Evolutionary conservation across 2,113 vertebrate species (phyloP).

Genomic region (Macaca nemestrina): DNA sequence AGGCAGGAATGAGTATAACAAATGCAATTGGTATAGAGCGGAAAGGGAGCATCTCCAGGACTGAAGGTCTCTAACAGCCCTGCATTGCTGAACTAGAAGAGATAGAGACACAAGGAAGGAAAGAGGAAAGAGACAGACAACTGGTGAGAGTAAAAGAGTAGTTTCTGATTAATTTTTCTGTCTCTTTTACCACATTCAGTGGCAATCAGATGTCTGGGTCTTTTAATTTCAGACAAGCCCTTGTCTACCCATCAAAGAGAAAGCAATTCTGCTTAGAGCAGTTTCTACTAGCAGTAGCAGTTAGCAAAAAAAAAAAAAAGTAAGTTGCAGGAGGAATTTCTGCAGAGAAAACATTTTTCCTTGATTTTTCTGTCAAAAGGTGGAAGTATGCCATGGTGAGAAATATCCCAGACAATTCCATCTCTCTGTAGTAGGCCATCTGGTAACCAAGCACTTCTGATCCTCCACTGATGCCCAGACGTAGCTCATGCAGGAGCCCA

Average conservation of each 20-base stretch:
- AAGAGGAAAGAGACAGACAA: not conserved
- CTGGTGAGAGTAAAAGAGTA: not conserved
- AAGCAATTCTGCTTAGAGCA: constrained; percentile 27
- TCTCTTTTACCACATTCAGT: not conserved
- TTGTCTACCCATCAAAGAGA: constrained; percentile 51
- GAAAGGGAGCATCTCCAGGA: not conserved
- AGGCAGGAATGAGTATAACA: not conserved
- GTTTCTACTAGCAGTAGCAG: constrained; percentile 23
- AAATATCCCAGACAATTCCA: not conserved
- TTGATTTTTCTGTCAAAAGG: constrained; percentile 43
- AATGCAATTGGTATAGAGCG: not conserved
- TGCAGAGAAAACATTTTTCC: not conserved
- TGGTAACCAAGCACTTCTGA: not conserved
- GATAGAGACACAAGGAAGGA: not conserved
- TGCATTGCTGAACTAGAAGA: not conserved
- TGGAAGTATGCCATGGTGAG: not conserved
- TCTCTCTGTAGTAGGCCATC: not conserved
- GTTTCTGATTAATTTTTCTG: not conserved
- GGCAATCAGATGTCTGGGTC: not conserved
- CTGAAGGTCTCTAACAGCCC: not conserved
- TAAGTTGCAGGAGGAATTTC: not conserved
- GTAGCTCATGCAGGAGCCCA: not conserved
- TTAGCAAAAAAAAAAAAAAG: constrained; percentile 41
- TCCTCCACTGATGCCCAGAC: not conserved
- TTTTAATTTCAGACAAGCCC: constrained; percentile 51